Conservation (phyloP, 2,113 vertebrate species). For the Phalacrocorax aristotelis region DNA sequence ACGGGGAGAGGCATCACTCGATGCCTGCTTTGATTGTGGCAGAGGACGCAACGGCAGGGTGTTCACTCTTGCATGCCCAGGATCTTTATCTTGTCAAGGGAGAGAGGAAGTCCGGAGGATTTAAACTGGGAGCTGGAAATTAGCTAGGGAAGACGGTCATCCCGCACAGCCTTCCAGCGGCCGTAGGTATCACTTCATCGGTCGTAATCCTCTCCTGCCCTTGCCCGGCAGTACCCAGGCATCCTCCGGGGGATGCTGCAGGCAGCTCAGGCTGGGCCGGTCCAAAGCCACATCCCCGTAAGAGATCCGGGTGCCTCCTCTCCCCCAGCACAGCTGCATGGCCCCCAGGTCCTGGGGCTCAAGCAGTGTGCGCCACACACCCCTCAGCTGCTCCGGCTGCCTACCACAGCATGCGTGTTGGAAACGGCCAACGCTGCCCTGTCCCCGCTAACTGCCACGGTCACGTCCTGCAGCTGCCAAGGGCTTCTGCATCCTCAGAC, state of each 20-base stretch:
- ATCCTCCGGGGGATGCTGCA: neutral
- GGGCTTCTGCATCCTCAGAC: neutral
- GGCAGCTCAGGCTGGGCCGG: neutral
- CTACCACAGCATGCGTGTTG: accelerated
- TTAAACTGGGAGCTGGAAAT: neutral
- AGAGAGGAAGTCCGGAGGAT: neutral
- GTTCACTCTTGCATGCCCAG: neutral
- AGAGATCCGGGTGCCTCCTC: neutral
- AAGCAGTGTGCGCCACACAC: accelerated
- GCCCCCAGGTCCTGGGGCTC: too few species aligned
- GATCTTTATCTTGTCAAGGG: conserved; percentile 3
- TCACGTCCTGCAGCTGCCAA: neutral
- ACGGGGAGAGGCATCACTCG: neutral
- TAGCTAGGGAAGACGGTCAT: neutral
- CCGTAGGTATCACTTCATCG: neutral
- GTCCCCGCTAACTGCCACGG: accelerated
- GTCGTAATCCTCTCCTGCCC: neutral
- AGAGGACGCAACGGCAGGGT: neutral
- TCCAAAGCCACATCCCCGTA: neutral
- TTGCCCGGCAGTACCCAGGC: neutral
- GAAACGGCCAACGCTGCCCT: accelerated
- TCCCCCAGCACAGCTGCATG: accelerated
- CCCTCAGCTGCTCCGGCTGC: neutral
- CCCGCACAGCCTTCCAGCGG: neutral
- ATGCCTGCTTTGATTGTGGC: neutral